Base-by-base conservation (phyloP, 2,797 vertebrate species). In the Enteromius paludinosus region DNA sequence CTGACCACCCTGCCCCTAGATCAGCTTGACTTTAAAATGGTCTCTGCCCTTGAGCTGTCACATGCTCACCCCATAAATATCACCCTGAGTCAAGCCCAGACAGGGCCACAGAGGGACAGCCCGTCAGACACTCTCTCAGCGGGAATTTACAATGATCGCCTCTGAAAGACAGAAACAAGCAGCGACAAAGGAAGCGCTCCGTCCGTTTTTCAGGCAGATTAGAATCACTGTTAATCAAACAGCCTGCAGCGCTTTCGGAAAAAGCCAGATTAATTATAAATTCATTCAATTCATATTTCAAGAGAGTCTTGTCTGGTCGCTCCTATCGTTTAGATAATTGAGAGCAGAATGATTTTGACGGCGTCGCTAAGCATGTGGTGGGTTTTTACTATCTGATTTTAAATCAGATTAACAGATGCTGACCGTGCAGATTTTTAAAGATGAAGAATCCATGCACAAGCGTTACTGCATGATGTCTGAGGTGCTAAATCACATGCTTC, bases 41-140 rank as follows among this genome's bases (percentile, higher is more conserved):
- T 87, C 84, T 84, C 81, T 91, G 92, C 90, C 91, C 92, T 93
- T 94, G 91, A 92, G 91, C 88, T 88, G 83, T 87, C 87, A 87
- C 20, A 77, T 66, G 49, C 43, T 41, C 47, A 76, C 54, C 81
- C 30, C 64, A 45, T 66, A 83, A 68, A 77, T 68, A 70, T 82
- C 79, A 88, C 61, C 82, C 81, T 17, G 78, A 70, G 66, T 66
- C 38, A 18, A 78, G 80, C 59, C 47, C 9, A 70, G 59, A 74
- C 66, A 5, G 10, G 30, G 71, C 20, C 68, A 82, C 75, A 84
- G 83, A 74, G 83, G 49, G 74, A 62, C 68, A 83, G 61, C 83
- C 79, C 86, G 87, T 84, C 85, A 88, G 81, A 92, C 88, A 89
- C 90, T 88, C 84, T 89, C 89, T 87, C 87, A 84, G 89, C 88